Conservation (phyloP, 2,888 invertebrate genomes). For the Notodromas monacha region DNA sequence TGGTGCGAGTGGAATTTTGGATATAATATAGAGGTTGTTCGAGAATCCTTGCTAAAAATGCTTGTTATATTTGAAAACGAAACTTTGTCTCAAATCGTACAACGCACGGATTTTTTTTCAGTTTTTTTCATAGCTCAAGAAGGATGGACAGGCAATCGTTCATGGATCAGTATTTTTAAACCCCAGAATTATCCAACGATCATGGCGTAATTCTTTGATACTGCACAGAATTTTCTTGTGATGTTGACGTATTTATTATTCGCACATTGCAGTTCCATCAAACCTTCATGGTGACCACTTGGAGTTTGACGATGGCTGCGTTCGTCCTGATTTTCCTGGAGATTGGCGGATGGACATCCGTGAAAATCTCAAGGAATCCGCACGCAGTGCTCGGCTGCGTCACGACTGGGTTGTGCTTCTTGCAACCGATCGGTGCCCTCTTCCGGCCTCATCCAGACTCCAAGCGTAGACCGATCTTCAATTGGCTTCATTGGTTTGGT, state of each 20-base stretch:
- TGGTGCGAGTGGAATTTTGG: too few relatives aligned
- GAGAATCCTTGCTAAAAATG: too few relatives aligned
- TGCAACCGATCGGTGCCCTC: conserved; percentile 57
- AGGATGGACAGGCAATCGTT: too few relatives aligned
- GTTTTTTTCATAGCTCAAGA: too few relatives aligned
- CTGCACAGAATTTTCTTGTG: background rate
- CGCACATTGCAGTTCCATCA: conserved; percentile 53
- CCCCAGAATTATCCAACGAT: too few relatives aligned
- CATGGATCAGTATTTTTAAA: too few relatives aligned
- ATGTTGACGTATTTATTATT: background rate
- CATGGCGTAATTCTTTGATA: background rate
- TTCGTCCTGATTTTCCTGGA: conserved; percentile 46
- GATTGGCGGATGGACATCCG: conserved; percentile 26
- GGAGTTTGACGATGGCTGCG: conserved; percentile 38
- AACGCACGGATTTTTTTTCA: too few relatives aligned
- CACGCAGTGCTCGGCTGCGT: conserved; percentile 18
- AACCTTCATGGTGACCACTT: conserved; percentile 45
- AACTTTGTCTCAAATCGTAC: too few relatives aligned
- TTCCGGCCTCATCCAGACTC: conserved; percentile 57
- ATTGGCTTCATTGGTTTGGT: conserved; percentile 63
- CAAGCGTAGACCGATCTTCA: conserved; percentile 41
- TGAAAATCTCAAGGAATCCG: conserved; percentile 5
- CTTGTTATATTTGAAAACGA: too few relatives aligned
- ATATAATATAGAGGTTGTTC: too few relatives aligned
- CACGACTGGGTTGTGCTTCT: conserved; percentile 28